Evolutionary conservation across 2,888 invertebrate genomes (phyloP), one percentile per base, ranked within the genome.

Genomic region (Tetramorium bicarinatum): DNA sequence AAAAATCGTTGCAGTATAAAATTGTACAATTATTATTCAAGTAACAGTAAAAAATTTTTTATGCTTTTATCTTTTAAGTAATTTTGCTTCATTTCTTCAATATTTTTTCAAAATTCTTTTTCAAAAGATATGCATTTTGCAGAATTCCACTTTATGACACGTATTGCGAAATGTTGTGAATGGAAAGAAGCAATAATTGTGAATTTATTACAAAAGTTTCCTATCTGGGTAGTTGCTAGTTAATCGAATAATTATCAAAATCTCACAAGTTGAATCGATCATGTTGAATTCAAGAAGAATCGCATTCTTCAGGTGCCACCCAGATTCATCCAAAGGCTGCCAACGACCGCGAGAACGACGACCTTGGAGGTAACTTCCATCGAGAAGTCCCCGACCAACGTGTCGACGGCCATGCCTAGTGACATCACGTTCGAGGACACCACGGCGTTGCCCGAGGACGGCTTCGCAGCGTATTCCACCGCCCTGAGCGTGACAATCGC

Each of bases 401-500:
- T 85, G 29, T 90, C 92, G 52, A 93, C 94, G n/a, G 91, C 91
- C 18, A 87, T 87, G 41, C 93, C 94, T 0, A 95, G 93, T 80
- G 94, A 94, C 72, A 87, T 93, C 15, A 86, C 93, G 8, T 94
- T 91, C 89, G 95, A 92, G 88, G 95, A 92, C 87, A 93, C 93
- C 61, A 95, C 93, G 66, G 88, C 84, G 52, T 93, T 90, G 72
- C 97, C 97, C n/a, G 98, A 98, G 93, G 98, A 98, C 88, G 98
- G 98, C 1, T 98, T 98, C 91, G 98, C 98, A 0, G 98, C 98
- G 0, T 98, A 98, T 92, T 98, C 98, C 0, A 98, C 98, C 4
- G 98, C 98, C 2, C 95, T 99, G 18, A 98, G 98, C 94, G 98
- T 98, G 0, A 99, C 98, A 25, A 98, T 99, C 91, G 99, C 99